phyloP scores from a whole-genome alignment of 2,113 vertebrate genomes.

The Halcyon senegalensis region DNA sequence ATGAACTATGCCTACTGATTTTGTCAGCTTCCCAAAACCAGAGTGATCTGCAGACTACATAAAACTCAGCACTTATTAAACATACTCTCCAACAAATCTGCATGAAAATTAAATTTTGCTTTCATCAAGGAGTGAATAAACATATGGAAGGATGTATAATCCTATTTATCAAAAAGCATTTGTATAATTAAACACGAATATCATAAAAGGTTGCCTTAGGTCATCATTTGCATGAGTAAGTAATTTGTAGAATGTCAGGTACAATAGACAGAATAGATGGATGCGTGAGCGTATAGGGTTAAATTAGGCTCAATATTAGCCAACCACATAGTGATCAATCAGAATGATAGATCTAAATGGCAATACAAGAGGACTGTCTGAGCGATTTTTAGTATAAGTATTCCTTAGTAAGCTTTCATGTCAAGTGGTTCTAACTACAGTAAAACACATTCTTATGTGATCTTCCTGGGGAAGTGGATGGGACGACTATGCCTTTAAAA shows the following conservation, averaged over 20 bases:
- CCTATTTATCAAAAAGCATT: slow-evolving; percentile 98
- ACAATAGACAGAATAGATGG: slow-evolving; percentile 93
- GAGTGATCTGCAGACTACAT: slow-evolving; percentile 78
- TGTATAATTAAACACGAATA: slow-evolving; percentile 96
- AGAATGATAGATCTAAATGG: slow-evolving; percentile 99
- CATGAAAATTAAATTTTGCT: slow-evolving; percentile 99
- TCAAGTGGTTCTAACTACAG: slow-evolving; percentile 24
- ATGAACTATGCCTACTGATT: slow-evolving; percentile 10
- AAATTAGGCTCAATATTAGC: slow-evolving; percentile 99
- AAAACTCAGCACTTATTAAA: slow-evolving; percentile 92
- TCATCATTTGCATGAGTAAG: slow-evolving; percentile 97
- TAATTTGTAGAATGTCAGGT: slow-evolving; percentile 98
- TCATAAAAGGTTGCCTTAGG: slow-evolving; percentile 92
- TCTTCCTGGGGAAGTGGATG: neutral
- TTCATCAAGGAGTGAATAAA: slow-evolving; percentile 93
- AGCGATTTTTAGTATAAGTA: slow-evolving; percentile 67
- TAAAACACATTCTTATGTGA: neutral
- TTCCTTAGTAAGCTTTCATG: slow-evolving; percentile 77
- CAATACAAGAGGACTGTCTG: slow-evolving; percentile 88
- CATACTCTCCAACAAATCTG: slow-evolving; percentile 85
- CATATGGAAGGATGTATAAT: slow-evolving; percentile 90
- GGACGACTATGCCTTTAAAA: neutral
- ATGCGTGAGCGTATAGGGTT: slow-evolving; percentile 91
- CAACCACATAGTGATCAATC: slow-evolving; percentile 98
- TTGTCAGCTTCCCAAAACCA: slow-evolving; percentile 69